phyloP scores from a whole-genome alignment of 2,797 vertebrate genomes.

The Gallinago stenura region DNA sequence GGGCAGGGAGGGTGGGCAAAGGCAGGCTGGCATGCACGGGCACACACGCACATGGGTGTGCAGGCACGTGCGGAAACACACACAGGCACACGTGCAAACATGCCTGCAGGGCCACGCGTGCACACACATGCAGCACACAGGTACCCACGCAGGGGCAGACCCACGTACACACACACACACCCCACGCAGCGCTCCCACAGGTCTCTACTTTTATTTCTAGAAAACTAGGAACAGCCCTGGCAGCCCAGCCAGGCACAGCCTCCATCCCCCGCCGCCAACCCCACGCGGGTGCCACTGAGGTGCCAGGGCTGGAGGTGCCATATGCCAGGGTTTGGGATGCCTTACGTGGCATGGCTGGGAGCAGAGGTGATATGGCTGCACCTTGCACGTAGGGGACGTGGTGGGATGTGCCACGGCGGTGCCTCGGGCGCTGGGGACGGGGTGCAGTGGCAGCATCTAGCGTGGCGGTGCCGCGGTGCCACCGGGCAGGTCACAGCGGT shows the following conservation, averaged over 20 bases:
- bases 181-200: not conserved
- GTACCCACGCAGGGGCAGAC: not conserved
- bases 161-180: not conserved
- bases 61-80: not conserved
- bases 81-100: not conserved
- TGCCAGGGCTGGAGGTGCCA: not conserved
- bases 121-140: too few relatives aligned
- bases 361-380: accelerated
- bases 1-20: not conserved
- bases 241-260: not conserved
- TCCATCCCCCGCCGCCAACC: accelerated
- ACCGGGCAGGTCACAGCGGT: constrained; percentile 71
- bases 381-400: accelerated
- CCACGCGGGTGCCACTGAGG: not conserved
- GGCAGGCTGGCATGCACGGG: not conserved
- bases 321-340: not conserved
- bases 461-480: accelerated
- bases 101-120: accelerated
- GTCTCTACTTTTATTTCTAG: not conserved
- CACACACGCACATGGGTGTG: not conserved
- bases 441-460: accelerated
- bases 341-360: accelerated
- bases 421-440: not conserved
- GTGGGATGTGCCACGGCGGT: accelerated
- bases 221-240: too few relatives aligned